Percentiles rank a stretch among this genome's conserved stretches.
phyloP scores from a whole-genome alignment of 2,113 vertebrate genomes.

The Sigmodon hispidus region DNA sequence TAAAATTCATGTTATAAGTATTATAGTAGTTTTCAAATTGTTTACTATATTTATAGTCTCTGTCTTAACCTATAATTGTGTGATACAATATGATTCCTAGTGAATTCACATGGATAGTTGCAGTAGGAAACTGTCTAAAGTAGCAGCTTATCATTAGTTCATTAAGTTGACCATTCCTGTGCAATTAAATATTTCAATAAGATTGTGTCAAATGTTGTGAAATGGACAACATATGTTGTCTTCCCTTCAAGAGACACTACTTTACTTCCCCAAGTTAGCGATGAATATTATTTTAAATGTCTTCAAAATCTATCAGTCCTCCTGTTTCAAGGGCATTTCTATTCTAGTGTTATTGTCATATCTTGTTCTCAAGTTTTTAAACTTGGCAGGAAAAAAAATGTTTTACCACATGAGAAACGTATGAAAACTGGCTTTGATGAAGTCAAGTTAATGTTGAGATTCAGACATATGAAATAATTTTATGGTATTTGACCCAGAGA shows the following conservation, averaged over 20 bases:
- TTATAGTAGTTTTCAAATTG: slow-evolving; percentile 12
- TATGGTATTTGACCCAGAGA: not conserved
- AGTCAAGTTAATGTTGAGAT: not conserved
- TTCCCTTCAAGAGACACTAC: not conserved
- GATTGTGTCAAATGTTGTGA: not conserved
- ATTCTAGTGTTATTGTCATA: not conserved
- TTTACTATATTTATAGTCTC: not conserved
- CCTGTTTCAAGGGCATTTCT: not conserved
- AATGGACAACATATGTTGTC: not conserved
- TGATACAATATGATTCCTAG: not conserved
- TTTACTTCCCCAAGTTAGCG: slow-evolving; percentile 16
- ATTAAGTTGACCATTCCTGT: not conserved
- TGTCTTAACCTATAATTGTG: slow-evolving; percentile 13
- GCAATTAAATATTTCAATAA: slow-evolving; percentile 6
- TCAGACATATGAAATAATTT: slow-evolving; percentile 37
- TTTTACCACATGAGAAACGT: not conserved
- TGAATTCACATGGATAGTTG: not conserved
- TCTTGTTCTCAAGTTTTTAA: slow-evolving; percentile 34
- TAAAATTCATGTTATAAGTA: slow-evolving; percentile 42
- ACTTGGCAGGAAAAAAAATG: not conserved
- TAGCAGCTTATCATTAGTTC: not conserved
- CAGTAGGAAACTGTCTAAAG: not conserved
- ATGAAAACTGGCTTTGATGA: not conserved
- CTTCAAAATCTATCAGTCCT: slow-evolving; percentile 1
- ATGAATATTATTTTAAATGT: slow-evolving; percentile 21